phyloP scores from a whole-genome alignment of 2,888 invertebrate species.

The Laothoe populi region DNA sequence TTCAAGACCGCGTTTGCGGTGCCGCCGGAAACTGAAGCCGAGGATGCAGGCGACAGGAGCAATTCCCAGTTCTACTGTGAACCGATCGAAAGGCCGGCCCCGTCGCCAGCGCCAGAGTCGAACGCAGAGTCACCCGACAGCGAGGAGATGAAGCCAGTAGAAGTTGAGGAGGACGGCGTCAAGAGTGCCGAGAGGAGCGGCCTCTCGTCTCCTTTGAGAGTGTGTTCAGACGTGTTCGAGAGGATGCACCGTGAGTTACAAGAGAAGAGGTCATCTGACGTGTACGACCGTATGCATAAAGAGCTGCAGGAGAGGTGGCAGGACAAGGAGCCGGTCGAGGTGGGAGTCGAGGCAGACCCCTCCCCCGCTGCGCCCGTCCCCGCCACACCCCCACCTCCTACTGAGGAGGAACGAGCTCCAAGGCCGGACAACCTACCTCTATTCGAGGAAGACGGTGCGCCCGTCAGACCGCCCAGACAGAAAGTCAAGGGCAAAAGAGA shows the following conservation, averaged over 20 bases:
- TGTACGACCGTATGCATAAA: constrained; percentile 72
- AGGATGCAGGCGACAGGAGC: constrained; percentile 60
- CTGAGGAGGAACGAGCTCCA: constrained; percentile 46
- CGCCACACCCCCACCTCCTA: constrained; percentile 49
- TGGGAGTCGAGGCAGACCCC: constrained; percentile 42
- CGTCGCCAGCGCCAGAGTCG: constrained; percentile 45
- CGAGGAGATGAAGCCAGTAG: constrained; percentile 46
- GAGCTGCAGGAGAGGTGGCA: constrained; percentile 78
- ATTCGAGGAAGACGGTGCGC: constrained; percentile 64
- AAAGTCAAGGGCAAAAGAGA: constrained; percentile 69
- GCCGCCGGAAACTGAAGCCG: constrained; percentile 70
- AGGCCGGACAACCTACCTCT: constrained; percentile 88
- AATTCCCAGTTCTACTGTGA: constrained; percentile 74
- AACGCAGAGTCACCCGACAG: constrained; percentile 50
- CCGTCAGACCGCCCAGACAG: constrained; percentile 78
- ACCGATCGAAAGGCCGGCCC: constrained; percentile 45
- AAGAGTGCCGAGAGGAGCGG: constrained; percentile 41
- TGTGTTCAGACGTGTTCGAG: constrained; percentile 71
- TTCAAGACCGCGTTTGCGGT: constrained; percentile 87
- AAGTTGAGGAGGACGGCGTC: constrained; percentile 33
- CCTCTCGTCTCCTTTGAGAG: constrained; percentile 63
- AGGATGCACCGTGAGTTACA: constrained; percentile 72
- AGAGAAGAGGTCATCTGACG: constrained; percentile 63
- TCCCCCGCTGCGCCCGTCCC: constrained; percentile 48
- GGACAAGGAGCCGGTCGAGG: constrained; percentile 62